These are phyloP conservation scores for Aurelia aurita DNA, from an alignment of 30 jellyfish, hydroid and myxozoan genomes.

Conservation along the genomic window DNA sequence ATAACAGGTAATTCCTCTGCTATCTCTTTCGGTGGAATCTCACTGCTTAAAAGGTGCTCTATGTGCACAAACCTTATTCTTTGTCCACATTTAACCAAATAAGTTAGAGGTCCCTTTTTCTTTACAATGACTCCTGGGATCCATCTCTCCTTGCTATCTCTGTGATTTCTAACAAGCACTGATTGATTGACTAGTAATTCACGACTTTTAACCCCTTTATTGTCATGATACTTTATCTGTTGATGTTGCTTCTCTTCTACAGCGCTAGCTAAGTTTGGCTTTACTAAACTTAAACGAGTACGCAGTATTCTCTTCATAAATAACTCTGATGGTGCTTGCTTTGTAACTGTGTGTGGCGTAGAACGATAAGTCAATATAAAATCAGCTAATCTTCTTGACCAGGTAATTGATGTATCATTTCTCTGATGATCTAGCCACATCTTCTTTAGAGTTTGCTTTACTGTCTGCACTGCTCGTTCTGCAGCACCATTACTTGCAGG, in stretches of 20 bases:
- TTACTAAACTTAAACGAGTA: constrained; percentile 43
- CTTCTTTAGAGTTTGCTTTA: constrained; percentile 39
- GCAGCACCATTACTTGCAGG: constrained; percentile 46
- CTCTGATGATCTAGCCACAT: constrained; percentile 37
- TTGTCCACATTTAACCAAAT: constrained; percentile 34
- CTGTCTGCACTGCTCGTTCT: constrained; percentile 32
- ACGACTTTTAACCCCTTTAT: constrained; percentile 48
- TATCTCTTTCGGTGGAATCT: constrained; percentile 48
- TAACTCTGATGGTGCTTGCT: constrained; percentile 67
- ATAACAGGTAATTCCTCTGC: constrained; percentile 54
- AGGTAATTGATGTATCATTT: constrained; percentile 31
- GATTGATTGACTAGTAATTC: constrained; percentile 18
- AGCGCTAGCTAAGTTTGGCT: too few relatives aligned
- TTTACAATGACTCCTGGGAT: constrained; percentile 48
- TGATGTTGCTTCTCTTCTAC: constrained; percentile 64
- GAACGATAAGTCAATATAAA: constrained; percentile 47
- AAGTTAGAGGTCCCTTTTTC: constrained; percentile 49
- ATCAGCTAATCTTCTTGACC: constrained; percentile 45
- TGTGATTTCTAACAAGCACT: too few relatives aligned
- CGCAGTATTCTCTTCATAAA: constrained; percentile 52
- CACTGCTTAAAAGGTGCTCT: constrained; percentile 48
- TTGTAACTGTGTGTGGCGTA: constrained; percentile 65
- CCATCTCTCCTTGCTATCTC: constrained; percentile 59
- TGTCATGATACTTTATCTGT: constrained; percentile 39
- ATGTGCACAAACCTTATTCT: constrained; percentile 47